Conservation (phyloP, 2,113 vertebrate species). For the Cricetomys ansorgei region DNA sequence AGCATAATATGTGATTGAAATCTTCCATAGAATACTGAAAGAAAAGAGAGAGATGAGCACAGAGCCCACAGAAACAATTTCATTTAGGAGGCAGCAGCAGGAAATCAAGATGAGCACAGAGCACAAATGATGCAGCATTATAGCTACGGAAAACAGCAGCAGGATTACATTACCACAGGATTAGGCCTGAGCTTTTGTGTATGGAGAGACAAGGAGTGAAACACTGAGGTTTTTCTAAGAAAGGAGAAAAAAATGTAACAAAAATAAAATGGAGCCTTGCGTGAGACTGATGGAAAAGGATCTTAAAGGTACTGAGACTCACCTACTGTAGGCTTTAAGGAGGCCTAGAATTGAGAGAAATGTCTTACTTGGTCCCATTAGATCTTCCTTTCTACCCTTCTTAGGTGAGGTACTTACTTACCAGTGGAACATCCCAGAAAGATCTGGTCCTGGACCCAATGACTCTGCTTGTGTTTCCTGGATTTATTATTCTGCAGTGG, state of each 20-base stretch:
- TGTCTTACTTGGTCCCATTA: neutral
- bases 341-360: neutral
- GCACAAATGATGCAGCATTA: neutral
- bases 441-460: slow-evolving; percentile 87
- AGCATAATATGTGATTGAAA: slow-evolving; percentile 10
- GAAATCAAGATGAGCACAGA: neutral
- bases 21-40: neutral
- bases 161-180: neutral
- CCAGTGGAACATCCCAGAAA: slow-evolving; percentile 86
- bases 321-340: neutral
- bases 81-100: neutral
- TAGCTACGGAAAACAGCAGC: neutral
- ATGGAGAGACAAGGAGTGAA: neutral
- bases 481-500: slow-evolving; percentile 88
- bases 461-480: slow-evolving; percentile 88
- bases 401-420: slow-evolving; percentile 87
- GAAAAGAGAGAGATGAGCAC: neutral
- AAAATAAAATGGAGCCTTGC: slow-evolving; percentile 10
- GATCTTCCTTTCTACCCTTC: neutral
- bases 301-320: neutral
- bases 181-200: neutral
- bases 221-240: neutral
- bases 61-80: neutral
- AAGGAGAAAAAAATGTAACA: neutral
- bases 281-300: neutral